A percentile compares a stretch with the other conserved stretches of the same genome.
These are phyloP conservation scores for cattle (Bos taurus) DNA, from an alignment of 2,113 vertebrate genomes.

Conservation along the genomic window DNA sequence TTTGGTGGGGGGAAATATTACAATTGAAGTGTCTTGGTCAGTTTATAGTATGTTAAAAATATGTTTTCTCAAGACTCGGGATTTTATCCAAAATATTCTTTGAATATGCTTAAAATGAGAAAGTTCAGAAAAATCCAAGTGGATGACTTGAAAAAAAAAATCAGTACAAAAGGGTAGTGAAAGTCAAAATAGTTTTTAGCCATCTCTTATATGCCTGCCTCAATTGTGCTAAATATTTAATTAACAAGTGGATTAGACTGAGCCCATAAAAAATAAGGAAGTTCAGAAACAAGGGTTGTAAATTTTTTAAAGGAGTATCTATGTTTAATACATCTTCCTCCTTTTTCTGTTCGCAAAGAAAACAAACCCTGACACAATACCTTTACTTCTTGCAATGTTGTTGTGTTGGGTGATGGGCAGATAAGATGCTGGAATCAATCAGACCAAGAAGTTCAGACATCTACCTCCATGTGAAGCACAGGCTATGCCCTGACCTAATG, in stretches of 20 bases:
- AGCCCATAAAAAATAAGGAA: not conserved
- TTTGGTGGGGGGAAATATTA: not conserved
- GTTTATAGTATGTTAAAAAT: not conserved
- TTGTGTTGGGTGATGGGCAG: not conserved
- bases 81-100: not conserved
- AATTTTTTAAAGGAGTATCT: not conserved
- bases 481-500: rapidly evolving
- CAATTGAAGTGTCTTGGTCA: not conserved
- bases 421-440: not conserved
- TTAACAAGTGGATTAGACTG: not conserved
- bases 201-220: not conserved
- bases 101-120: not conserved
- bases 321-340: not conserved
- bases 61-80: not conserved
- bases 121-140: not conserved
- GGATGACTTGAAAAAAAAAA: not conserved
- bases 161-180: not conserved
- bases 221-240: not conserved
- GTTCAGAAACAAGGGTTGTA: not conserved
- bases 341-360: not conserved
- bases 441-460: rapidly evolving
- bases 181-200: not conserved
- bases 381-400: not conserved
- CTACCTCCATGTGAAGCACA: rapidly evolving
- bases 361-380: not conserved